Base-by-base conservation (phyloP, 2,797 vertebrate genomes). In the Peromyscus nudipes region DNA sequence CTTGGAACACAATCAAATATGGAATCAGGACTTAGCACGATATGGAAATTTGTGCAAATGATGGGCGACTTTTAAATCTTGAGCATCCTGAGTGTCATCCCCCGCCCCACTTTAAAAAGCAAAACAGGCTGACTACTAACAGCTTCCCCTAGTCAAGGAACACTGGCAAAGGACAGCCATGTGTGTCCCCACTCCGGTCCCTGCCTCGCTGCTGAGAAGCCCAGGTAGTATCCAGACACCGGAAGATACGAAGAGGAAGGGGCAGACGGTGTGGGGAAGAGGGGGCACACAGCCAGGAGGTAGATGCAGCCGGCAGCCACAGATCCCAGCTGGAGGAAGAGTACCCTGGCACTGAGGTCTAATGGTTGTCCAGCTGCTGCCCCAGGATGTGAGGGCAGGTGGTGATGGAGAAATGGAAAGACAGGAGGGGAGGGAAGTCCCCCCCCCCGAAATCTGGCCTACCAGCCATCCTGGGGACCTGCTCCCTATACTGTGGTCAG, bases 11-110 rank as follows among this genome's bases (percentile, higher is more conserved):
- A 76, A 95, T 97, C 89, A 95, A 81, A 95, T 95, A 83, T 96
- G 89, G 92, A 94, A 96, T 93, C 92, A 88, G 87, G 93, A 96
- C 85, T 95, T 94, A 84, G 93, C 88, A 69, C 84, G 77, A 92
- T 94, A 96, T 76, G 87, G 94, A 97, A 97, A 97, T 96, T 0
- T 93, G 85, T 97, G 94, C 97, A 97, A 97, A 97, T 94, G 27
- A 95, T 80, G 84, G 9, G 11, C 12, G 19, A 76, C 77, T 93
- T 75, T 87, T 76, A 76, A 83, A 23, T 85, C 67, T 77, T 87
- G 25, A 96, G 93, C 95, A 96, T 94, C 69, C 95, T 92, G 81
- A 71, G 46, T 80, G 65, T 85, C 71, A 75, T 46, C 60, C 86
- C 87, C 55, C 29, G 75, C 46, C 49, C 49, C 49, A 31, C 92